Evolutionary conservation across 2,888 invertebrate species (phyloP).

Genomic region (Opisthograptis luteolata): DNA sequence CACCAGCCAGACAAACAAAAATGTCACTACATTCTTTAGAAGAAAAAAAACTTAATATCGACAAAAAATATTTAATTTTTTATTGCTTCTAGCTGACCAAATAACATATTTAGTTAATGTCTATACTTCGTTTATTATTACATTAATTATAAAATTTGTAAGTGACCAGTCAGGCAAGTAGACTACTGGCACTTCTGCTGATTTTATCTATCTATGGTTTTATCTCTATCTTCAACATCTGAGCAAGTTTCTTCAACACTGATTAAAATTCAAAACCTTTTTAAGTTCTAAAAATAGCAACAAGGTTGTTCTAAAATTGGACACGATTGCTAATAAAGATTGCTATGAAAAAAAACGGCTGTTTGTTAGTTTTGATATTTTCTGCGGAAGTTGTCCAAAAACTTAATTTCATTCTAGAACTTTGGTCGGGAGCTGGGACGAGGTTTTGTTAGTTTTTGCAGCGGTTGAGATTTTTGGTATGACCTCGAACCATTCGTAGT

Average conservation of each 20-base stretch:
- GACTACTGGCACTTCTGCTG: too few species aligned
- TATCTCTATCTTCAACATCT: too few species aligned
- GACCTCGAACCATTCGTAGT: not conserved
- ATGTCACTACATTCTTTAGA: too few species aligned
- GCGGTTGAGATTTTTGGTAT: not conserved
- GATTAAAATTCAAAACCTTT: not conserved
- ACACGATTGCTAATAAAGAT: too few species aligned
- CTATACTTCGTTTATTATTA: too few species aligned
- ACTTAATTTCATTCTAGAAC: constrained; percentile 13
- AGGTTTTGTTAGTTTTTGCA: constrained; percentile 15
- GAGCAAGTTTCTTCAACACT: not conserved
- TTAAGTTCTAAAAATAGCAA: constrained; percentile 9
- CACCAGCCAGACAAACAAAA: too few species aligned
- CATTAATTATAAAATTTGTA: too few species aligned
- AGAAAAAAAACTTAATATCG: too few species aligned
- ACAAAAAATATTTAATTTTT: too few species aligned
- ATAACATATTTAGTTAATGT: too few species aligned
- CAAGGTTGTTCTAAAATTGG: constrained; percentile 13
- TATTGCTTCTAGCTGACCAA: too few species aligned
- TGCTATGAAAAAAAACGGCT: not conserved
- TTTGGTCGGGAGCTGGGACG: not conserved
- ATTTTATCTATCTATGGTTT: too few species aligned
- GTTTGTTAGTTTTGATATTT: constrained; percentile 3
- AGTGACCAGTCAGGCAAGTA: not conserved
- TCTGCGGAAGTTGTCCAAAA: constrained; percentile 14